Base-by-base conservation (phyloP, 2,888 invertebrate genomes). In the Callinectes sapidus region DNA sequence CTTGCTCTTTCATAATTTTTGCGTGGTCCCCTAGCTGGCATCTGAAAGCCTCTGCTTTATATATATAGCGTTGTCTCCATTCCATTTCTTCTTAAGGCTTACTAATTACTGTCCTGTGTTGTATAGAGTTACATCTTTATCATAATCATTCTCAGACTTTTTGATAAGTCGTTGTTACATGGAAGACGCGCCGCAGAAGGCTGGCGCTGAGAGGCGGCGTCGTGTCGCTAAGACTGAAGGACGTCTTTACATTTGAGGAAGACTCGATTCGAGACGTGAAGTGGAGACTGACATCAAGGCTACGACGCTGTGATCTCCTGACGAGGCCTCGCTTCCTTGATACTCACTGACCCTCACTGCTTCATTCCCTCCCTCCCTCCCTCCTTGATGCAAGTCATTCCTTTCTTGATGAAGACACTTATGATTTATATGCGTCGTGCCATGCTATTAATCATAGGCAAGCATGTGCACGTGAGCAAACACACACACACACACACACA, bases 401-500 rank as follows among this genome's bases (percentile, higher is more conserved):
- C 71, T 71, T 61, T 18, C 71, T n/a, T 23, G 71, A n/a, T 71
- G 71, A 71, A 71, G 71, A 23, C 28, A 10, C 23, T 71, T 16
- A 23, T 61, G 61, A 61, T 48, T 48, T 48, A 48, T 61, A 61
- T 61, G 61, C 61, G 71, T 71, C 18, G 71, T 71, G 71, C 66
- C 66, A n/a, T 3, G 23, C 71, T 8, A 71, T 61, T 23, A 61
- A 16, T n/a, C 71, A n/a, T 23, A n/a, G 28, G 10, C 71, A 71
- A 18, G 23, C 71, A 71, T 23, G 23, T 28, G 23, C 71, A 71
- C 71, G 28, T 18, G 23, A 18, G 23, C 71, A 71, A n/a, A 71
- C 71, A 71, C 71, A 71, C 71, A 71, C 71, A 71, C 71, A 71
- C 71, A 71, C 71, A 71, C 71, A 71, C 71, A 71, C 71, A 71